These are phyloP conservation scores for Saimiri boliviensis DNA, from an alignment of 2,113 vertebrate species.

Conservation along the genomic window DNA sequence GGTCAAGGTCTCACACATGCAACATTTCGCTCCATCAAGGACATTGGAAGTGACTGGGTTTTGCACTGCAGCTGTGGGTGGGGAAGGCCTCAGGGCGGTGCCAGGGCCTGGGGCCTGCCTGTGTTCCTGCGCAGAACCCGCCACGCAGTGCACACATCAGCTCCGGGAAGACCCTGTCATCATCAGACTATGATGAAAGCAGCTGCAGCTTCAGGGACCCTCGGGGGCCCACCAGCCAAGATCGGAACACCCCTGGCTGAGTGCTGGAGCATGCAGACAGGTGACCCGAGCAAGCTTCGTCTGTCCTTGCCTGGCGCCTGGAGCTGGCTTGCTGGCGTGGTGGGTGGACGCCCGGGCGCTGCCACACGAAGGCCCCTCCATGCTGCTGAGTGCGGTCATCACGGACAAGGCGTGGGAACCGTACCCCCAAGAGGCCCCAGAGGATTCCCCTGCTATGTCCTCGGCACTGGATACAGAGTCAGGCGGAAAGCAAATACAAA, in stretches of 20 bases:
- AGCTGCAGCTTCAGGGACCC: too few species aligned
- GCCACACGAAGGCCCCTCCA: background rate
- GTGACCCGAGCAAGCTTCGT: too few species aligned
- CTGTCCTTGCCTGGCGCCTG: background rate
- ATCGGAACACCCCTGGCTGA: background rate
- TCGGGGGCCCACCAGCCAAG: background rate
- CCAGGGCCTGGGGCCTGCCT: background rate
- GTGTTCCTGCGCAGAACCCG: accelerated
- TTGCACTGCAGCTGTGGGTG: background rate
- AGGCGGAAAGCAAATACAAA: background rate
- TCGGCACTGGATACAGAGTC: background rate
- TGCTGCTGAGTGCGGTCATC: background rate
- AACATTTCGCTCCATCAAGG: background rate
- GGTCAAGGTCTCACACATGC: background rate
- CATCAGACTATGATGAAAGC: background rate
- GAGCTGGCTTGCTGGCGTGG: background rate
- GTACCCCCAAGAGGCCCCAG: background rate
- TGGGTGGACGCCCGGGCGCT: background rate
- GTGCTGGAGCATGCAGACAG: too few species aligned
- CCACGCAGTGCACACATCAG: too few species aligned
- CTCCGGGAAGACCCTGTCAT: background rate
- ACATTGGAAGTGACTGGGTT: accelerated
- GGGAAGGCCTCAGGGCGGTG: accelerated
- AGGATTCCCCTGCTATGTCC: too few species aligned
- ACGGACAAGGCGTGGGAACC: background rate